phyloP scores from a whole-genome alignment of 2,797 vertebrate genomes.

The Luscinia luscinia region DNA sequence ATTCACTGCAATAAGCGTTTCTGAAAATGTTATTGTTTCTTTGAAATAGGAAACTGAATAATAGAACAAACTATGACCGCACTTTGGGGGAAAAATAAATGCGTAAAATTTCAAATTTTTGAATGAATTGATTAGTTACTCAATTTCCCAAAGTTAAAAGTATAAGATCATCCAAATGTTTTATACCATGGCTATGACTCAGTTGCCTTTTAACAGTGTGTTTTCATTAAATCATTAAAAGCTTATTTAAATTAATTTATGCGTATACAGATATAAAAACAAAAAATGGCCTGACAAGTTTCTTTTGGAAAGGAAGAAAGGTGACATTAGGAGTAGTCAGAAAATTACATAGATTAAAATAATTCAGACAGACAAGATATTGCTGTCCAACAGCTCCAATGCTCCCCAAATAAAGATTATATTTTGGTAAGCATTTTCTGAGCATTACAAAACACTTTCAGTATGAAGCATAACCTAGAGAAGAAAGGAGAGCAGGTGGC shows the following conservation, averaged over 20 bases:
- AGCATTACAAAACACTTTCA: neutral
- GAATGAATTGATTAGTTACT: neutral
- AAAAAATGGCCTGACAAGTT: neutral
- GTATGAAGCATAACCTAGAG: neutral
- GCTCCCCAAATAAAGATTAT: neutral
- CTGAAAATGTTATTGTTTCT: neutral
- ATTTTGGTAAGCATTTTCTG: neutral
- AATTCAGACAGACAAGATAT: neutral
- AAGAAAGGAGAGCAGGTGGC: neutral
- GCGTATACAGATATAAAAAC: too few relatives aligned
- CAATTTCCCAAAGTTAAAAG: neutral
- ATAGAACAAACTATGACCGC: neutral
- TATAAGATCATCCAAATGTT: neutral
- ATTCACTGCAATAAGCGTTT: neutral
- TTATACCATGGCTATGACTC: neutral
- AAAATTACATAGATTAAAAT: neutral
- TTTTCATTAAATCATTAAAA: neutral
- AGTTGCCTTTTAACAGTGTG: neutral
- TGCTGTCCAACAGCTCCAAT: neutral
- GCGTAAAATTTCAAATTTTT: neutral
- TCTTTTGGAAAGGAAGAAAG: neutral
- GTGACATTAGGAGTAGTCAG: neutral
- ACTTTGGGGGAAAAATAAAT: neutral
- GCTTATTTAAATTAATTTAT: neutral
- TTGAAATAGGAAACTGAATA: neutral